These are phyloP conservation scores for Mnemiopsis leidyi DNA, from an alignment of 37 sponge, comb jelly and placozoan genomes.

Conservation along the genomic window DNA sequence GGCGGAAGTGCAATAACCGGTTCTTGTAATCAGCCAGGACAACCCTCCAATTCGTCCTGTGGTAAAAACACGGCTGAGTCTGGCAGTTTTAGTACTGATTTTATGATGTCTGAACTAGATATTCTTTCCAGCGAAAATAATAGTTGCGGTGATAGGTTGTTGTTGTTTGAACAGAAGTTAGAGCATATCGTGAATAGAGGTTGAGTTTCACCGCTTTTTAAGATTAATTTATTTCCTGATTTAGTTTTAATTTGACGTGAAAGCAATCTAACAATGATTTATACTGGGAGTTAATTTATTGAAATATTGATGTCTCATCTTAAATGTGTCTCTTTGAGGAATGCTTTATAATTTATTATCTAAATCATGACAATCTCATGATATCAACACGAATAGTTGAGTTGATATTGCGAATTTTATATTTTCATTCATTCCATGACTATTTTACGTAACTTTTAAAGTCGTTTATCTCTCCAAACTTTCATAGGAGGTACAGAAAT, in stretches of 20 bases:
- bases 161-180: not conserved
- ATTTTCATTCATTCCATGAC: too few relatives aligned
- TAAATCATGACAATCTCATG: too few relatives aligned
- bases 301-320: not conserved
- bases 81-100: not conserved
- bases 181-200: not conserved
- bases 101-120: not conserved
- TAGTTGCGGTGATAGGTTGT: not conserved
- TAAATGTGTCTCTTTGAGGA: too few relatives aligned
- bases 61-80: not conserved
- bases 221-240: not conserved
- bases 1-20: not conserved
- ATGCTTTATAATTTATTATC: too few relatives aligned
- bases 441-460: too few relatives aligned
- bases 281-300: not conserved
- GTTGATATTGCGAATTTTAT: too few relatives aligned
- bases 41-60: not conserved
- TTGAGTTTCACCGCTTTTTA: not conserved
- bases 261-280: too few relatives aligned
- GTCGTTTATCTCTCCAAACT: too few relatives aligned
- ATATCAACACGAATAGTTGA: too few relatives aligned
- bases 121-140: not conserved
- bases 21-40: not conserved
- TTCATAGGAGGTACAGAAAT: too few relatives aligned
- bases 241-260: not conserved